Percentiles rank a stretch among this genome's conserved stretches.
Conservation (phyloP, 2,797 vertebrate genomes). For the Brachyalestes nurse region DNA sequence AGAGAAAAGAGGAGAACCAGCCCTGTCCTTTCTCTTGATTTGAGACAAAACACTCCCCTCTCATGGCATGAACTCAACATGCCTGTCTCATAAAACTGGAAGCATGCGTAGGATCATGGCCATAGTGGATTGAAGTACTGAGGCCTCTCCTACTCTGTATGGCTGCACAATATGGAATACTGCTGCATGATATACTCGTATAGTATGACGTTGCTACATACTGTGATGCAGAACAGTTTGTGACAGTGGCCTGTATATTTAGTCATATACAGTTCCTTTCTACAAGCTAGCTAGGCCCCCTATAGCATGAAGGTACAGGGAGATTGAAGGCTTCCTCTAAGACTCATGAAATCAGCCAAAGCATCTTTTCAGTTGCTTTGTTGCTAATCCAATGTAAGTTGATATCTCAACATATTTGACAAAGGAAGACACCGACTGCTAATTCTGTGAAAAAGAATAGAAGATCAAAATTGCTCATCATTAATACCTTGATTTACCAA, state of each 20-base stretch:
- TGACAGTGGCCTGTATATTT: no score
- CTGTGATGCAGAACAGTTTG: not conserved
- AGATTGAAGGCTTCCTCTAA: not conserved
- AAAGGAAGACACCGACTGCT: no score
- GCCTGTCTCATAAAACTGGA: conserved; percentile 60
- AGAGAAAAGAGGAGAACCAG: conserved; percentile 74
- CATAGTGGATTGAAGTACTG: conserved; percentile 50
- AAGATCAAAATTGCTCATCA: no score
- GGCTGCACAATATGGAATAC: not conserved
- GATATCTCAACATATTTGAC: no score
- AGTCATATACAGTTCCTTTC: not conserved
- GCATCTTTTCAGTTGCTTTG: not conserved
- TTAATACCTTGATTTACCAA: no score
- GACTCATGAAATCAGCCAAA: not conserved
- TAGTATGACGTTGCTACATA: not conserved
- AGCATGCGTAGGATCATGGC: conserved; percentile 60
- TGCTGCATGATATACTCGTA: not conserved
- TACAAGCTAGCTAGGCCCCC: not conserved
- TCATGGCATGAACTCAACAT: conserved; percentile 65
- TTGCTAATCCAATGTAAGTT: not conserved
- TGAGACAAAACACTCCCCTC: conserved; percentile 78
- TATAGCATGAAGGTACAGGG: no score
- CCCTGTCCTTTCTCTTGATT: conserved; percentile 67
- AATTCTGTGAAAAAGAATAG: no score
- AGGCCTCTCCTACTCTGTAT: conserved; percentile 36